Conservation (phyloP, 2,113 vertebrate species). For the Verasper variegatus region DNA sequence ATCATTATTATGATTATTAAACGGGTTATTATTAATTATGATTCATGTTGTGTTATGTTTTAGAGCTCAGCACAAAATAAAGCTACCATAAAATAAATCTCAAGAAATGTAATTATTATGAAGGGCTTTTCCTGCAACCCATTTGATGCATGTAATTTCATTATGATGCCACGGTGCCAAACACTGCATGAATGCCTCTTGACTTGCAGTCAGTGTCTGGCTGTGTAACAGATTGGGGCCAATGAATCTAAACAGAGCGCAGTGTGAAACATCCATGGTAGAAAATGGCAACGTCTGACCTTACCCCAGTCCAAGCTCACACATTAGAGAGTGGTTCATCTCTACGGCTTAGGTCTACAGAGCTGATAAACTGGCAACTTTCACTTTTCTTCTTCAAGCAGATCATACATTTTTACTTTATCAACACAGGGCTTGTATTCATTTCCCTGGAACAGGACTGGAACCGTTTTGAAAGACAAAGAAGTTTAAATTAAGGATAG, state of each 20-base stretch:
- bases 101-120: slow-evolving; percentile 7
- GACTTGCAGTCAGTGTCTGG: slow-evolving; percentile 38
- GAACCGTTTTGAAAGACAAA: too few relatives aligned
- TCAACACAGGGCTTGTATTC: too few relatives aligned
- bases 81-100: slow-evolving; percentile 19
- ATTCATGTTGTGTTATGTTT: neutral
- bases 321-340: slow-evolving; percentile 48
- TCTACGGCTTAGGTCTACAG: slow-evolving; percentile 17
- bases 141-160: slow-evolving; percentile 51
- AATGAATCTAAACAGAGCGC: slow-evolving; percentile 29
- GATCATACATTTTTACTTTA: too few relatives aligned
- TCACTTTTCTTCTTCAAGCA: slow-evolving; percentile 6
- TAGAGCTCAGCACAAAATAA: neutral
- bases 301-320: slow-evolving; percentile 37
- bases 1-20: neutral
- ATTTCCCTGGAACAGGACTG: too few relatives aligned
- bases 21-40: neutral
- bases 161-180: slow-evolving; percentile 51
- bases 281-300: slow-evolving; percentile 47
- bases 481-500: too few relatives aligned
- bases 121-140: neutral
- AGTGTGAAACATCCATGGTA: slow-evolving; percentile 54
- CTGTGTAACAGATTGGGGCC: slow-evolving; percentile 72
- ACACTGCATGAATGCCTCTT: slow-evolving; percentile 50
- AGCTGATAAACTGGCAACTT: slow-evolving; percentile 50